A percentile compares a stretch with the other conserved stretches of the same genome.
phyloP scores from a whole-genome alignment of 2,888 invertebrate species.

The Metellina segmentata region DNA sequence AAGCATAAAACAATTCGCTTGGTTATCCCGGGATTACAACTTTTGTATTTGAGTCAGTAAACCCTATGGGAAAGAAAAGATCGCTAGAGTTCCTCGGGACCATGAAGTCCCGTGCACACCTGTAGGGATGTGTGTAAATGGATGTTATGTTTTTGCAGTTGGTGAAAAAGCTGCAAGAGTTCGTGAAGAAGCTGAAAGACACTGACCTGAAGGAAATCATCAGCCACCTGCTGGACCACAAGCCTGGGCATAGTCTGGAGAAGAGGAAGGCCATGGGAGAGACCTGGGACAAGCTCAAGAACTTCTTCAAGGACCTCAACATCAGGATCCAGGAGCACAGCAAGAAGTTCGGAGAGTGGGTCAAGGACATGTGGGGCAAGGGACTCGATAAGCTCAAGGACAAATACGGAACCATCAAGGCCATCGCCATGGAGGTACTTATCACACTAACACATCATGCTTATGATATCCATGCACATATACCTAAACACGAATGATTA shows the following conservation, averaged over 20 bases:
- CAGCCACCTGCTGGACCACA: conserved; percentile 19
- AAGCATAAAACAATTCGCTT: no score
- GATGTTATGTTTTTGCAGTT: conserved; percentile 1
- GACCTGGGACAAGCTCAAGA: conserved; percentile 64
- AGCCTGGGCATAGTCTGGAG: not conserved
- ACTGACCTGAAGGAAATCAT: conserved; percentile 48
- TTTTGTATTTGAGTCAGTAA: not conserved
- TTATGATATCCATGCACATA: no score
- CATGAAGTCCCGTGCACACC: not conserved
- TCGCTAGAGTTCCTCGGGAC: no score
- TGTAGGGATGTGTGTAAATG: not conserved
- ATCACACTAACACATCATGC: no score
- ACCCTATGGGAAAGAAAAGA: no score
- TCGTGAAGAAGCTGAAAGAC: conserved; percentile 5
- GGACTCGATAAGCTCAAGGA: conserved; percentile 68
- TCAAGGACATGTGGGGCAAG: conserved; percentile 66
- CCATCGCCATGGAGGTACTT: conserved; percentile 71
- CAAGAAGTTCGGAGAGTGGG: conserved; percentile 64
- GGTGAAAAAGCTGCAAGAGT: conserved; percentile 44
- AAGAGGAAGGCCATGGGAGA: conserved; percentile 16
- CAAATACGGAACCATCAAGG: conserved; percentile 70
- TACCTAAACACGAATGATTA: no score
- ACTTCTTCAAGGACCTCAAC: conserved; percentile 71
- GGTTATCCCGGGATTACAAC: no score
- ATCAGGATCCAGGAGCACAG: conserved; percentile 58